Base-by-base conservation (phyloP, 1,140 invertebrate genomes). In the Drosophila prosaltans region DNA sequence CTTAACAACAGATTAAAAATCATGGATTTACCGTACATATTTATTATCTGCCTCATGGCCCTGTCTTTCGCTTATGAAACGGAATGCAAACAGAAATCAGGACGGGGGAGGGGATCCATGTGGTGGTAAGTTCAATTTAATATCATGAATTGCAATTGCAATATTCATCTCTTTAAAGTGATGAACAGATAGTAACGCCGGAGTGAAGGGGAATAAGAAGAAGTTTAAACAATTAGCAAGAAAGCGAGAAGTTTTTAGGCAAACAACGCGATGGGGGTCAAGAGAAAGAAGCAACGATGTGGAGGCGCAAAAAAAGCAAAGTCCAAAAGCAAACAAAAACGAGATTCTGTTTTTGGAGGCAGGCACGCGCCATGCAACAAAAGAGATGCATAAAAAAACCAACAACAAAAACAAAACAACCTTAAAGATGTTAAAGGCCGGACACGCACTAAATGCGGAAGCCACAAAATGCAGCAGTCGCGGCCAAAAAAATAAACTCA, bases 61-160 rank as follows among this genome's bases (percentile, higher is more conserved):
- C 74, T 91, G 21, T 90, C 71, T 76, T 81, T 80, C 73, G 68
- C 79, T 55, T 64, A 69, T 59, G 57, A 59, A 59, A 81, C 82
- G 57, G 91, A 92, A 74, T 91, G 82, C 64, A 92, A 92, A 91
- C 90, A 90, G 55, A 92, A 92, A 62, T 89, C 88, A 68, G 90
- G 78, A 69, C 74, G 71, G 77, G 92, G 92, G 69, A 83, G 91
- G 72, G 92, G 92, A 67, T 92, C 92, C 62, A 92, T 92, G 91
- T 92, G 92, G 92, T 92, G 92, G 92, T 92, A 88, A 90, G 92
- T 92, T 76, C 55, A 48, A 66, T 58, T 68, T 69, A 65, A 62
- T 62, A 72, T 78, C 62, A 73, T 79, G 59, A 69, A 62, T 71
- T 73, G 68, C 71, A 64, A 48, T 63, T 36, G 61, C 40, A 63